These are phyloP conservation scores for Xyrauchen texanus DNA, from an alignment of 2,113 vertebrate species.

Conservation along the genomic window DNA sequence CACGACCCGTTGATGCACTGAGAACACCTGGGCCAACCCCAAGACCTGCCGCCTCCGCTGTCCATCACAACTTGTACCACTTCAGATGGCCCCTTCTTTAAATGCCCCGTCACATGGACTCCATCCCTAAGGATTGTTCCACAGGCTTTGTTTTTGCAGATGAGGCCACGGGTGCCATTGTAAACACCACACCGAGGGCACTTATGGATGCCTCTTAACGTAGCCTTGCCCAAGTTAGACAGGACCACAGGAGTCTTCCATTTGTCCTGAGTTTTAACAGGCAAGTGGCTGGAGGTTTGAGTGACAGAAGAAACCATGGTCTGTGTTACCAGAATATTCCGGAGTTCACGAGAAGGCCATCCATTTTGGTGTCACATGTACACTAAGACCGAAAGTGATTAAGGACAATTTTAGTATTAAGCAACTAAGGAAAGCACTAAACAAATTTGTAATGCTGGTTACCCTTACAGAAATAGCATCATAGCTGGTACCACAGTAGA, in stretches of 20 bases:
- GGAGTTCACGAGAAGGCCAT: slow-evolving; percentile 55
- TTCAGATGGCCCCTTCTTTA: slow-evolving; percentile 65
- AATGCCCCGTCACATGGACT: background rate
- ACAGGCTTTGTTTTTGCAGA: slow-evolving; percentile 93
- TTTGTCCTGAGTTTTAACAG: slow-evolving; percentile 60
- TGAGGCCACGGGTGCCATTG: slow-evolving; percentile 90
- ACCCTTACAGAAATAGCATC: no score
- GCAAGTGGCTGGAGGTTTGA: slow-evolving; percentile 41
- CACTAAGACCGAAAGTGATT: background rate
- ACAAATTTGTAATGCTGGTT: no score
- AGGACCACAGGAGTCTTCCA: slow-evolving; percentile 83
- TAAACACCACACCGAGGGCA: slow-evolving; percentile 90
- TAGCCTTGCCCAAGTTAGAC: slow-evolving; percentile 89
- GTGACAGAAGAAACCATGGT: slow-evolving; percentile 20
- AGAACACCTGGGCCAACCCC: slow-evolving; percentile 82
- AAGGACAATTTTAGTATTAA: background rate
- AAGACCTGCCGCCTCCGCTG: slow-evolving; percentile 65
- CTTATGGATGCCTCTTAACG: slow-evolving; percentile 85
- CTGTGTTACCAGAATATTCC: slow-evolving; percentile 49
- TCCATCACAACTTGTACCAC: slow-evolving; percentile 83
- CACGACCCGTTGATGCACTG: slow-evolving; percentile 82
- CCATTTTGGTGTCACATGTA: background rate
- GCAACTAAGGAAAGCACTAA: no score
- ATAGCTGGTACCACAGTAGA: no score
- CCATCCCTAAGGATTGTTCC: slow-evolving; percentile 83